phyloP scores from a whole-genome alignment of 2,888 invertebrate species.

The Trichopoda pennipes region DNA sequence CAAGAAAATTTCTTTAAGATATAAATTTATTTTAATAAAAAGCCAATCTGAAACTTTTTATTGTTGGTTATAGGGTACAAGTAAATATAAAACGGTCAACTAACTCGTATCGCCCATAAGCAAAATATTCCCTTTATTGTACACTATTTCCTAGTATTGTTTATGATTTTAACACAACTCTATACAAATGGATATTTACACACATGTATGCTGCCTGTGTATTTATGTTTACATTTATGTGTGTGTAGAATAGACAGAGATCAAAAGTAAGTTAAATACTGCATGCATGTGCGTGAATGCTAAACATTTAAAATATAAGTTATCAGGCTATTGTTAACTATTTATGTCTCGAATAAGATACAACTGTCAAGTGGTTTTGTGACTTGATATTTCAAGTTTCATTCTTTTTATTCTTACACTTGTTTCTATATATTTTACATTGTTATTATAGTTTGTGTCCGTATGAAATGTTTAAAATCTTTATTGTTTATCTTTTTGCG shows the following conservation, averaged over 20 bases:
- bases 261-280: constrained; percentile 12
- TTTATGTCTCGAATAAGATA: constrained; percentile 38
- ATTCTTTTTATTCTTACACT: background rate
- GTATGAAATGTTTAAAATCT: constrained; percentile 37
- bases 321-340: constrained; percentile 14
- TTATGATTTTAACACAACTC: too few relatives aligned
- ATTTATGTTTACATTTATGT: constrained; percentile 2
- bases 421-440: background rate
- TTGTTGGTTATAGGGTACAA: too few relatives aligned
- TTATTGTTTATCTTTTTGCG: constrained; percentile 6
- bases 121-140: too few relatives aligned
- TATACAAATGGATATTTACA: too few relatives aligned
- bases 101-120: too few relatives aligned
- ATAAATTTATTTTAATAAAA: too few relatives aligned
- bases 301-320: background rate
- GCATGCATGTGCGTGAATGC: background rate
- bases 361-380: constrained; percentile 75
- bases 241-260: constrained; percentile 14
- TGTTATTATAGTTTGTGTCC: constrained; percentile 31
- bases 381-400: constrained; percentile 25
- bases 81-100: too few relatives aligned
- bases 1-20: too few relatives aligned
- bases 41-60: too few relatives aligned
- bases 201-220: too few relatives aligned
- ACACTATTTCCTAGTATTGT: too few relatives aligned